Percentiles rank a stretch among this genome's conserved stretches.
These are phyloP conservation scores for Melanotaenia boesemani DNA, from an alignment of 2,797 vertebrate species.

Conservation along the genomic window DNA sequence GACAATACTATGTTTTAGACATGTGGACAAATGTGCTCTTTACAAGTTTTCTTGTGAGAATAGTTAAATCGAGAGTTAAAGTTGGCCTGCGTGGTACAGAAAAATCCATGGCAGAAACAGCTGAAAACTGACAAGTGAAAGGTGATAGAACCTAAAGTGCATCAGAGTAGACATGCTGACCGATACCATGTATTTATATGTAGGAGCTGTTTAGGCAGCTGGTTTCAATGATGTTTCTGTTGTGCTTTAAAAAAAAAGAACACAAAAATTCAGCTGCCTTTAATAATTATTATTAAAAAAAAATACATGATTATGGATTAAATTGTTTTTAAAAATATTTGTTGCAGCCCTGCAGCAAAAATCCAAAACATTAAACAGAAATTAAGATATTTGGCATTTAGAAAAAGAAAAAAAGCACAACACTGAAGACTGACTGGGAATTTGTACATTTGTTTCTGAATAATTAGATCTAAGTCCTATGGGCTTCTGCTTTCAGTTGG, in stretches of 20 bases:
- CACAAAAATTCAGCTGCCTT: neutral
- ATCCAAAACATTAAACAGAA: slow-evolving; percentile 6
- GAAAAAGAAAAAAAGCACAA: slow-evolving; percentile 9
- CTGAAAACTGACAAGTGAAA: neutral
- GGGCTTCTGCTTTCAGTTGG: slow-evolving; percentile 30
- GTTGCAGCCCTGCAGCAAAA: neutral
- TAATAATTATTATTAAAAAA: neutral
- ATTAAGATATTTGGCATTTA: slow-evolving; percentile 35
- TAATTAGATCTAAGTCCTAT: slow-evolving; percentile 54
- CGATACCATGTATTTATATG: neutral
- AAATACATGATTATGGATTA: neutral
- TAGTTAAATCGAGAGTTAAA: neutral
- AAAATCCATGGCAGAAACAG: neutral
- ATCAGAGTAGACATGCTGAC: neutral
- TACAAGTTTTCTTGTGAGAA: neutral
- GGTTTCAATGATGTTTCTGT: neutral
- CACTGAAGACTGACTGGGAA: slow-evolving; percentile 32
- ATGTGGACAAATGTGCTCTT: neutral
- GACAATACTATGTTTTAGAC: neutral
- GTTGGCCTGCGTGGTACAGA: neutral
- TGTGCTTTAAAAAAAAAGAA: neutral
- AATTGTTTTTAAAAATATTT: neutral
- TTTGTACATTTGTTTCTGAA: slow-evolving; percentile 48
- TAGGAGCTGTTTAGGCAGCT: neutral
- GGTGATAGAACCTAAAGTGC: neutral